These are phyloP conservation scores for Eonycteris spelaea DNA, from an alignment of 2,113 vertebrate genomes.

Conservation along the genomic window DNA sequence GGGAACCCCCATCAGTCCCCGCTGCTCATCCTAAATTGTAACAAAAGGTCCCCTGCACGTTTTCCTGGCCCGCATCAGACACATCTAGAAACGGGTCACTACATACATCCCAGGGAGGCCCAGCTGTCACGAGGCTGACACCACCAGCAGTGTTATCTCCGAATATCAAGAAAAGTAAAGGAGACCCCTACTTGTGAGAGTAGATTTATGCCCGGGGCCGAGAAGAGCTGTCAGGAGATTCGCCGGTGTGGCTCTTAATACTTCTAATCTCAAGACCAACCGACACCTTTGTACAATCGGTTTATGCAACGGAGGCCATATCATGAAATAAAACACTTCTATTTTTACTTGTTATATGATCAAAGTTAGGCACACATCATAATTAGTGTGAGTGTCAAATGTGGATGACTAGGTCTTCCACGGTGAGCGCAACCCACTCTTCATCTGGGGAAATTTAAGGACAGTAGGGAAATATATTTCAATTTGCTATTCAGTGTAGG, in stretches of 20 bases:
- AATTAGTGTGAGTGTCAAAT: background rate
- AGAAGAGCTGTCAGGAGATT: background rate
- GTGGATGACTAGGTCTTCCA: background rate
- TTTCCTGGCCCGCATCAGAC: background rate
- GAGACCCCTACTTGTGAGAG: background rate
- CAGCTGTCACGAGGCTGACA: background rate
- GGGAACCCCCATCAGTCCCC: background rate
- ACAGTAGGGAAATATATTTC: conserved; percentile 3
- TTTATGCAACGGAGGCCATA: background rate
- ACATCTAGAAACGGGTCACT: background rate
- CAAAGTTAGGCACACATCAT: conserved; percentile 10
- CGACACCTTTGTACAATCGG: background rate
- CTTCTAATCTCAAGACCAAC: background rate
- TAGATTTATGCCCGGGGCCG: background rate
- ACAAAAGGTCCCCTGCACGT: background rate
- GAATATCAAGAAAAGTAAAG: background rate
- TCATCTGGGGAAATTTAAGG: conserved; percentile 24
- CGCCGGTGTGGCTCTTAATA: background rate
- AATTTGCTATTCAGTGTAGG: background rate
- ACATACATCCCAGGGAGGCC: background rate
- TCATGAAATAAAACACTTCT: background rate
- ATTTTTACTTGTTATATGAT: conserved; percentile 43
- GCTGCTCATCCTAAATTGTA: background rate
- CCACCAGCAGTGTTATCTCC: background rate
- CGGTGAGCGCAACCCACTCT: conserved; percentile 28